Base-by-base conservation (phyloP, 2,888 invertebrate genomes). In the Metacarcinus magister region DNA sequence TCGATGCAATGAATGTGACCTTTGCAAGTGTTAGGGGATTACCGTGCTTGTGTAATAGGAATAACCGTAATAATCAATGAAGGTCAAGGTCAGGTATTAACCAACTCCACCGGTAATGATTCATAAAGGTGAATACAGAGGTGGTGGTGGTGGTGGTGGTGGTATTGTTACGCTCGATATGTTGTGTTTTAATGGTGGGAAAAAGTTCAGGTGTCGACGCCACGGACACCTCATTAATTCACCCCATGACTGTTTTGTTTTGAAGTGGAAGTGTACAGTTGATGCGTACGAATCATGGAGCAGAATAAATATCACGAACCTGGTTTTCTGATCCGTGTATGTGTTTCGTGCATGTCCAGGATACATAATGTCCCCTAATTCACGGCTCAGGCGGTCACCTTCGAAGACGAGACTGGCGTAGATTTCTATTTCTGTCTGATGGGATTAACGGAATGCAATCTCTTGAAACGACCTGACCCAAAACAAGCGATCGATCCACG, bases 391-490 rank as follows among this genome's bases (percentile, higher is more conserved):
- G n/a, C 28, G 75, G 75, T 75, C 75, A 75, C 75, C 28, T 75
- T 8, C 28, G 7, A 75, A 28, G 75, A 28, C 28, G 28, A 8
- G 28, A 75, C 28, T 2, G 16, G 28, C 75, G 28, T 75, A 75
- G 75, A 75, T 75, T 28, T 75, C 28, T 28, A n/a, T 28, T 28
- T 28, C 28, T n/a, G 28, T 75, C 28, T 75, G 75, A 75, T 75
- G 75, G 75, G 75, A 75, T 75, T 28, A 28, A 75, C 75, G n/a
- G n/a, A 75, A 75, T 75, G 60, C 60, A 75, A 28, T 75, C 75
- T 75, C 75, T 28, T 75, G 75, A 28, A 75, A 75, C 75, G 23
- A 75, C 5, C 75, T 28, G 75, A n/a, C n/a, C 75, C 28, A 75
- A 75, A 75, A 75, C 75, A 75, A 75, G 75, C 23, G 75, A 75